A percentile compares a stretch with the other conserved stretches of the same genome.
These are phyloP conservation scores for Scaptomyza flava DNA, from an alignment of 2,888 invertebrate species.

Conservation along the genomic window DNA sequence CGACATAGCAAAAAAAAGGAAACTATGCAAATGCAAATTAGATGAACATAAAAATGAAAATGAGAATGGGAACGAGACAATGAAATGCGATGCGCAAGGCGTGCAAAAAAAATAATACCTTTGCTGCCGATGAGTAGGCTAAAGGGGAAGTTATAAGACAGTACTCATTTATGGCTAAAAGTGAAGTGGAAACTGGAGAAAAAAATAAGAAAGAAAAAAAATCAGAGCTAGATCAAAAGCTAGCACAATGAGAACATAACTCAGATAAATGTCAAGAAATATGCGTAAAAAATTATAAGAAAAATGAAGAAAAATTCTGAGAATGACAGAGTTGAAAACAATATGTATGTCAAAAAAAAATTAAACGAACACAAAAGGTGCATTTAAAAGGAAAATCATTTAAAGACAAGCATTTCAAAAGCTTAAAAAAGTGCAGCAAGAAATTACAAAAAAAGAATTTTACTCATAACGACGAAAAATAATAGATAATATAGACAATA, in stretches of 20 bases:
- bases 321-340: background rate
- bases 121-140: constrained; percentile 2
- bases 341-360: background rate
- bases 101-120: constrained; percentile 11
- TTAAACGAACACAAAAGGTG: background rate
- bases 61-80: constrained; percentile 42
- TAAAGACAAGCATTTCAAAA: background rate
- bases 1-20: constrained; percentile 24
- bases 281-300: background rate
- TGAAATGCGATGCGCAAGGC: constrained; percentile 44
- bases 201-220: constrained; percentile 2
- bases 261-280: constrained; percentile 13
- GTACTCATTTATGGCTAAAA: constrained; percentile 12
- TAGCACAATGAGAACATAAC: constrained; percentile 12
- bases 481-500: background rate
- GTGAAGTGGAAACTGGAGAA: constrained; percentile 25
- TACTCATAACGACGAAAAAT: background rate
- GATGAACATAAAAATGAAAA: constrained; percentile 57
- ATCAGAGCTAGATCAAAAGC: constrained; percentile 10
- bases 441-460: too few relatives aligned
- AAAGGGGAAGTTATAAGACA: background rate
- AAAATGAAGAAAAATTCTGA: background rate
- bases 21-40: constrained; percentile 77
- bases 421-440: background rate
- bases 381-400: background rate